These are phyloP conservation scores for Philaethria dido DNA, from an alignment of 2,888 invertebrate genomes.

Conservation along the genomic window DNA sequence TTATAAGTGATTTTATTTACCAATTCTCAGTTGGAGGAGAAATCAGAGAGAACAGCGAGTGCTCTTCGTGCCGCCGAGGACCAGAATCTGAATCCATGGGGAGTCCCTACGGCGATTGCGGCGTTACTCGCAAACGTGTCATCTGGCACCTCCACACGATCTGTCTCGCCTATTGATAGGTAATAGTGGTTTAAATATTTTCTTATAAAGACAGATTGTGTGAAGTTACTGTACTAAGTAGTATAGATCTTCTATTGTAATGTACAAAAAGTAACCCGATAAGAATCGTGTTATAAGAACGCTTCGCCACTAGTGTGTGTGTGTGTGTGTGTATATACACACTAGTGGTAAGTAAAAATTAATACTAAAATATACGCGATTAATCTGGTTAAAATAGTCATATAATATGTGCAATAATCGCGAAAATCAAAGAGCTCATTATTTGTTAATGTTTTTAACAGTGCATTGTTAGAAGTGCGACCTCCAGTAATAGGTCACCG, in stretches of 20 bases:
- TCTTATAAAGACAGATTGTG: not conserved
- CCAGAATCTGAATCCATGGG: slow-evolving; percentile 68
- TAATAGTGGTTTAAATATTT: slow-evolving; percentile 36
- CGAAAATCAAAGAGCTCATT: no score
- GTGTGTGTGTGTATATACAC: no score
- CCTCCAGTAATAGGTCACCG: slow-evolving; percentile 60
- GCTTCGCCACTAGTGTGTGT: no score
- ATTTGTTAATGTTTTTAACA: no score
- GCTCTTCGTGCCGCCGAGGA: slow-evolving; percentile 64
- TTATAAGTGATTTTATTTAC: no score
- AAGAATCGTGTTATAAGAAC: no score
- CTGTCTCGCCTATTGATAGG: slow-evolving; percentile 86
- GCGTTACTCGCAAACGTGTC: slow-evolving; percentile 78
- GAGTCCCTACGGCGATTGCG: slow-evolving; percentile 59
- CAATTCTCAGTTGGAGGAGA: slow-evolving; percentile 68
- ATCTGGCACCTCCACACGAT: slow-evolving; percentile 83
- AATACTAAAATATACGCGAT: no score
- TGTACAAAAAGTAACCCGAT: no score
- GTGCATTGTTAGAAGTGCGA: slow-evolving; percentile 59
- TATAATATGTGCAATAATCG: no score
- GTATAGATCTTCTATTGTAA: no score
- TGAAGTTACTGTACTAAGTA: not conserved
- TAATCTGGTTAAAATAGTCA: no score
- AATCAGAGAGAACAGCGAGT: slow-evolving; percentile 62
- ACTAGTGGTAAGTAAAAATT: no score